phyloP scores from a whole-genome alignment of 1,140 invertebrate species.

The Geopemphigus sp. region DNA sequence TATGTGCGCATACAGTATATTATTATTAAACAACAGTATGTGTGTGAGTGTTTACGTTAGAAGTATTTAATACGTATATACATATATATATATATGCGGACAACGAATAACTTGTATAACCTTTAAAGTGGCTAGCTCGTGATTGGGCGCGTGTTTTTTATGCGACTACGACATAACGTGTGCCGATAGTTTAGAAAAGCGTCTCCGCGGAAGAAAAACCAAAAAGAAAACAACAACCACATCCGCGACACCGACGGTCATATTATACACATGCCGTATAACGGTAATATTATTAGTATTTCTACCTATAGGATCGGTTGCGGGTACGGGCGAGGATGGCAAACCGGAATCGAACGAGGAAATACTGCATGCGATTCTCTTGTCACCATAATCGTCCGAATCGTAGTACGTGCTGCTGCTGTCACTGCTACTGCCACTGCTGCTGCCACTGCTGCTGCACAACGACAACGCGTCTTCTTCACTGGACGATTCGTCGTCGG shows the following conservation, averaged over 20 bases:
- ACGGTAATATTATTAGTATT: not conserved
- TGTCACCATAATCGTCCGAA: conserved; percentile 40
- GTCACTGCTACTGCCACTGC: not conserved
- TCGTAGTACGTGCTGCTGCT: conserved; percentile 29
- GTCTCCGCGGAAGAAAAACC: not conserved
- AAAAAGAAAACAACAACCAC: too few relatives aligned
- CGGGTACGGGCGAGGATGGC: conserved; percentile 38
- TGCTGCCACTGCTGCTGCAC: not conserved
- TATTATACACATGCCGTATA: too few relatives aligned
- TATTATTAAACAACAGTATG: too few relatives aligned
- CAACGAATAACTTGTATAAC: too few relatives aligned
- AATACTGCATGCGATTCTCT: conserved; percentile 28
- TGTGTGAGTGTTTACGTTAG: too few relatives aligned
- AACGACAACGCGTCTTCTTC: not conserved
- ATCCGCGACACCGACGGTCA: too few relatives aligned
- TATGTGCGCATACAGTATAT: too few relatives aligned
- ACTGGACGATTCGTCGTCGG: conserved; percentile 13
- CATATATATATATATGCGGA: not conserved
- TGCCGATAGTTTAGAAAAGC: conserved; percentile 3
- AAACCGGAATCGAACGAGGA: conserved; percentile 44
- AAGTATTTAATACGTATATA: not conserved
- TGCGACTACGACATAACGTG: not conserved
- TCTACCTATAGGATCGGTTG: conserved; percentile 45
- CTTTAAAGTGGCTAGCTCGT: conserved; percentile 10
- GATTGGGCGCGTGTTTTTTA: not conserved